Percentiles rank a stretch among this genome's conserved stretches.
Conservation (phyloP, 1,140 invertebrate species). For the Ylistrum balloti region DNA sequence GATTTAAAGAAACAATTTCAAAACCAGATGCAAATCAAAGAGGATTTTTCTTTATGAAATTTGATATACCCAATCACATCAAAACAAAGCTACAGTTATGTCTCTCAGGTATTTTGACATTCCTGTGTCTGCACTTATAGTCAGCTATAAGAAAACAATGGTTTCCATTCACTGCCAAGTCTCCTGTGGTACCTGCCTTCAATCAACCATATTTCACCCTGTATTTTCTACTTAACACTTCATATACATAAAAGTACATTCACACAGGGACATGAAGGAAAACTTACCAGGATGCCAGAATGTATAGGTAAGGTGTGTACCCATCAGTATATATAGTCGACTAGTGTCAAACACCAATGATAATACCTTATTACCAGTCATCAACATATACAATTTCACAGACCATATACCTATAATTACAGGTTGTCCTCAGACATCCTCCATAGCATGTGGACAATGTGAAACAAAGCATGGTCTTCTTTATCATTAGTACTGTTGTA, state of each 20-base stretch:
- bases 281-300: neutral
- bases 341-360: neutral
- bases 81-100: neutral
- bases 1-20: no score
- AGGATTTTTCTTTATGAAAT: no score
- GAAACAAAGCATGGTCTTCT: neutral
- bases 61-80: no score
- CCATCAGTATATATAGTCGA: neutral
- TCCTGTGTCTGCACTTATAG: neutral
- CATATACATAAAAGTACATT: conserved; percentile 9
- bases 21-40: no score
- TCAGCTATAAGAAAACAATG: neutral
- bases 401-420: conserved; percentile 39
- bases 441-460: neutral
- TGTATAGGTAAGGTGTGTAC: neutral
- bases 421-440: neutral
- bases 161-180: neutral
- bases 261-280: neutral
- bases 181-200: neutral
- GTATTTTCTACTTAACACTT: neutral
- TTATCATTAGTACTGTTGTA: neutral
- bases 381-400: neutral
- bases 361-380: conserved; percentile 34
- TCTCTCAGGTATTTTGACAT: neutral
- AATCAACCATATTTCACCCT: neutral